Evolutionary conservation across 1,140 invertebrate species (phyloP).

Genomic region (Gerris buenoi): DNA sequence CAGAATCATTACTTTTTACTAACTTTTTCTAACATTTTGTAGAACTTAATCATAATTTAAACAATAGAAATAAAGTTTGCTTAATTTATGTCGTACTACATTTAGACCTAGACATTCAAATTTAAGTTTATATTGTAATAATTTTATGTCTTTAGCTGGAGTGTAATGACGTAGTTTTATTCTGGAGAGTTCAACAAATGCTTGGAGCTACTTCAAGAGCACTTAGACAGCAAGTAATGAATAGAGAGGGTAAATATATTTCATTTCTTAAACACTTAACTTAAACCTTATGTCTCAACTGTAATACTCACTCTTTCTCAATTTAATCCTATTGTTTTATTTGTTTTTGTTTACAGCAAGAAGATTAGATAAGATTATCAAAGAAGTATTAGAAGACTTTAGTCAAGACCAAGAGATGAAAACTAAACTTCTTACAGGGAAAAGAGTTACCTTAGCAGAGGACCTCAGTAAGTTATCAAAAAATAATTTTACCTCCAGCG

Average conservation of each 20-base stretch:
- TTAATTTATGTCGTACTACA: no score
- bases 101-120: no score
- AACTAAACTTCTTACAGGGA: conserved; percentile 68
- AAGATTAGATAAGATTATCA: conserved; percentile 87
- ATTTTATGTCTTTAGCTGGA: conserved; percentile 38
- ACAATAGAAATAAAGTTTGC: no score
- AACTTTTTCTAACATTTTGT: no score
- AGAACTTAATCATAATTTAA: no score
- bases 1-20: no score
- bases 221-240: conserved; percentile 89
- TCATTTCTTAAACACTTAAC: conserved; percentile 3
- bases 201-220: conserved; percentile 88
- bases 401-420: conserved; percentile 78
- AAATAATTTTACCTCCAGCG: no score
- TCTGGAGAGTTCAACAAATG: conserved; percentile 94
- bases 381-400: conserved; percentile 89
- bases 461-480: conserved; percentile 94
- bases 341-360: conserved; percentile 40
- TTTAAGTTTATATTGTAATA: conserved; percentile 13
- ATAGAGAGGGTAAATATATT: conserved; percentile 50
- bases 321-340: conserved; percentile 9
- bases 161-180: conserved; percentile 89
- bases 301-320: no score
- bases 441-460: conserved; percentile 85
- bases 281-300: no score